Evolutionary conservation across 2,797 vertebrate genomes (phyloP).

Genomic region (Gambelia wislizenii): DNA sequence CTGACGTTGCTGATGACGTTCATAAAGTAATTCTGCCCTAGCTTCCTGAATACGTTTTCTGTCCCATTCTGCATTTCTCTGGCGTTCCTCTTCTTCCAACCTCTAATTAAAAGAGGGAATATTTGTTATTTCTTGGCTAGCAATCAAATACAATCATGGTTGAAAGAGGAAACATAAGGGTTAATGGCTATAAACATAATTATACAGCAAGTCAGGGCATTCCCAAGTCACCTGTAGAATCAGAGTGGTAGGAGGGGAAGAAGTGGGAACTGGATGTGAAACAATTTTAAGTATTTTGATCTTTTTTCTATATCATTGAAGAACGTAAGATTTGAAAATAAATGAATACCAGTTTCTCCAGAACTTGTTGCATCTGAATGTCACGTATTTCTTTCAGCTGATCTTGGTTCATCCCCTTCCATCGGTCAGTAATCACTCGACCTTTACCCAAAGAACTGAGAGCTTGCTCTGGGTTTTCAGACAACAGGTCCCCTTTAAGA

Average conservation of each 20-base stretch:
- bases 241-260: background rate
- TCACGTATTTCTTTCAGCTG: conserved; percentile 77
- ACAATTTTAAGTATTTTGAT: background rate
- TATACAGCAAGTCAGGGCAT: background rate
- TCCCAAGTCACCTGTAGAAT: background rate
- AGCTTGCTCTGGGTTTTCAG: conserved; percentile 74
- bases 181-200: background rate
- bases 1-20: conserved; percentile 79
- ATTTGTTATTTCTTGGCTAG: background rate
- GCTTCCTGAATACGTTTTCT: conserved; percentile 67
- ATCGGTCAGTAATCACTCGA: conserved; percentile 74
- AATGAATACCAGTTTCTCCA: conserved; percentile 85
- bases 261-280: background rate
- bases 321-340: background rate
- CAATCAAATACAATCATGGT: background rate
- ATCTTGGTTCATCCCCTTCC: conserved; percentile 81
- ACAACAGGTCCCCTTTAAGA: conserved; percentile 77
- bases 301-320: too few species aligned
- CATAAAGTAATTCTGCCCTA: conserved; percentile 75
- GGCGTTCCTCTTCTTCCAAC: conserved; percentile 71
- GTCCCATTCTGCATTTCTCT: conserved; percentile 76
- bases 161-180: background rate
- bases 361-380: conserved; percentile 83
- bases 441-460: conserved; percentile 72
- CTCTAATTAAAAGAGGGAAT: conserved; percentile 73